These are phyloP conservation scores for Salmo trutta DNA, from an alignment of 2,797 vertebrate species.

Conservation along the genomic window DNA sequence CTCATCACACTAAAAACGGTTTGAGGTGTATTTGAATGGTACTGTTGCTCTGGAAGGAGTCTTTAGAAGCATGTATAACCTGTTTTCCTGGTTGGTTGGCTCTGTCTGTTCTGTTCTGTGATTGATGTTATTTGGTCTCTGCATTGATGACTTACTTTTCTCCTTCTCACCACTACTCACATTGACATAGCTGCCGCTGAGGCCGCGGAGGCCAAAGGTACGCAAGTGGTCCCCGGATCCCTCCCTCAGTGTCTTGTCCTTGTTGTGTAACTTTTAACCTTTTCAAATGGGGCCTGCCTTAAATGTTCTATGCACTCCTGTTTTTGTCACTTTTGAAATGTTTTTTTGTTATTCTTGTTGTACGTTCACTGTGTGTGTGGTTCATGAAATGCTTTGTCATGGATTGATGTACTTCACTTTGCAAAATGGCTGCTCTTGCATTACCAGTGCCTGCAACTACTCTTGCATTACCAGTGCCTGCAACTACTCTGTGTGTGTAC, in stretches of 20 bases:
- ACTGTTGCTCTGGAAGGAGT: too few relatives aligned
- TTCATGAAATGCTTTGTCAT: not conserved
- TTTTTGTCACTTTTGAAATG: not conserved
- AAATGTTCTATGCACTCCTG: not conserved
- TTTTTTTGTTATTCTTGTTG: slow-evolving; percentile 1
- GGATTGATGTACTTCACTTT: slow-evolving; percentile 2
- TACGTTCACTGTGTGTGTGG: slow-evolving; percentile 13
- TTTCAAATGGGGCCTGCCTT: slow-evolving; percentile 7
- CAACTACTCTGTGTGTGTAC: too few relatives aligned
- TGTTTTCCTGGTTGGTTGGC: not conserved
- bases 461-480: too few relatives aligned
- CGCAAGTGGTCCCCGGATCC: slow-evolving; percentile 57
- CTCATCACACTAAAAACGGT: too few relatives aligned
- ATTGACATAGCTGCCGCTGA: slow-evolving; percentile 90
- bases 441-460: slow-evolving; percentile 62
- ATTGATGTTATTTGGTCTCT: slow-evolving; percentile 45
- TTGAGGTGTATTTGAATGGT: too few relatives aligned
- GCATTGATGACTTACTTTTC: slow-evolving; percentile 68
- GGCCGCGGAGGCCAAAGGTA: slow-evolving; percentile 94
- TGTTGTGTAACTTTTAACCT: not conserved
- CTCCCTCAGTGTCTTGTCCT: slow-evolving; percentile 37
- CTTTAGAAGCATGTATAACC: too few relatives aligned
- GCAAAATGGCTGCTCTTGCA: slow-evolving; percentile 70
- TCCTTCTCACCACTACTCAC: slow-evolving; percentile 77
- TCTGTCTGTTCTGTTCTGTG: not conserved